Percentiles rank a stretch among this genome's conserved stretches.
These are phyloP conservation scores for Hiodon alosoides DNA, from an alignment of 2,113 vertebrate species.

Conservation along the genomic window DNA sequence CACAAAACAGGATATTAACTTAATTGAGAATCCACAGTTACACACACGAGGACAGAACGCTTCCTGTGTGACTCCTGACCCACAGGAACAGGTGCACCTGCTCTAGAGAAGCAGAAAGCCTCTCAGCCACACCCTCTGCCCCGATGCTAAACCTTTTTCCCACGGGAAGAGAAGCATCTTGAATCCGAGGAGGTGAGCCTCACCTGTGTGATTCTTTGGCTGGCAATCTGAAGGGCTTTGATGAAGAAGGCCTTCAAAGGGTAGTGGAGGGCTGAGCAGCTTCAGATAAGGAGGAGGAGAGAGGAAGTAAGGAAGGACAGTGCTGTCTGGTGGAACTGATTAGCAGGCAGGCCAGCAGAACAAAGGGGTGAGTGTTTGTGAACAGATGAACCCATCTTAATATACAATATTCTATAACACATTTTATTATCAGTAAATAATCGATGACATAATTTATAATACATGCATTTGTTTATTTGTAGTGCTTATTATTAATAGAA, in stretches of 20 bases:
- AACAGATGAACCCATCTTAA: too few species aligned
- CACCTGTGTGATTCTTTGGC: neutral
- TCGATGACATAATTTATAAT: too few species aligned
- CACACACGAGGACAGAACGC: neutral
- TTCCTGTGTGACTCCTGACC: neutral
- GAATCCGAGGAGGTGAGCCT: slow-evolving; percentile 42
- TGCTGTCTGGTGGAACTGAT: slow-evolving; percentile 45
- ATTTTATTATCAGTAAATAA: too few species aligned
- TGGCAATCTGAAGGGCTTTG: slow-evolving; percentile 22
- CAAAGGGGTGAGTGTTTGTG: too few species aligned
- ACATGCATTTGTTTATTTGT: too few species aligned
- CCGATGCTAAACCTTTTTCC: slow-evolving; percentile 7
- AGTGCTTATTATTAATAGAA: too few species aligned
- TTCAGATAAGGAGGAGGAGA: slow-evolving; percentile 65
- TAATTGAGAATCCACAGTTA: too few species aligned
- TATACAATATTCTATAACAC: too few species aligned
- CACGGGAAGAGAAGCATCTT: slow-evolving; percentile 29
- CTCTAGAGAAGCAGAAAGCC: neutral
- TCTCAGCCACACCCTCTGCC: neutral
- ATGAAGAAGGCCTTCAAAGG: slow-evolving; percentile 57
- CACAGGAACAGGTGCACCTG: slow-evolving; percentile 44
- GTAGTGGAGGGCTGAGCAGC: slow-evolving; percentile 66
- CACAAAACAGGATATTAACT: too few species aligned
- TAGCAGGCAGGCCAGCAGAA: too few species aligned
- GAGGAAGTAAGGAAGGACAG: slow-evolving; percentile 30